A percentile compares a stretch with the other conserved stretches of the same genome.
Conservation (phyloP, 1,140 invertebrate species). For the Drosophila fuyamai region DNA sequence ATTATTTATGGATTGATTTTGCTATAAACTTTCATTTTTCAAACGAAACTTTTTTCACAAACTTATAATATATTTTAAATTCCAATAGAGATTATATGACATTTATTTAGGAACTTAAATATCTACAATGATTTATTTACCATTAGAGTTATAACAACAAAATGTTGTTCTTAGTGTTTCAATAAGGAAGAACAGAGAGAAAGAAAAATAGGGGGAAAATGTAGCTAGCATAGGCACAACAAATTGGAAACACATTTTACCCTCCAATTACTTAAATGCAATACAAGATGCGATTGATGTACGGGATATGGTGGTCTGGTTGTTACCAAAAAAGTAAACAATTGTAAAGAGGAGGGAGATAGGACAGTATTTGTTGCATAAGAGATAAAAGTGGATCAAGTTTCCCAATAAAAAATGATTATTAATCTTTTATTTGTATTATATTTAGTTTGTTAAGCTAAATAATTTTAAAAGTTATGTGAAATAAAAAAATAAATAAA, state of each 20-base stretch:
- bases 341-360: not conserved
- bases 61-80: too few species aligned
- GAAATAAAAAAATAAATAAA: too few species aligned
- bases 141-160: not conserved
- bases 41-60: too few species aligned
- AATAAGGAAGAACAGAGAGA: slow-evolving; percentile 25
- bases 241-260: slow-evolving; percentile 83
- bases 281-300: slow-evolving; percentile 55
- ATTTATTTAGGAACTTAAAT: too few species aligned
- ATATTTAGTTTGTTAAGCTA: not conserved
- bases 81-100: too few species aligned
- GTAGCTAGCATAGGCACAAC: slow-evolving; percentile 55
- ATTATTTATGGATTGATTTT: too few species aligned
- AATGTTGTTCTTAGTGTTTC: slow-evolving; percentile 6
- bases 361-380: not conserved
- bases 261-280: slow-evolving; percentile 80
- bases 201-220: slow-evolving; percentile 33
- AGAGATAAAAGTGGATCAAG: not conserved
- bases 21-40: too few species aligned
- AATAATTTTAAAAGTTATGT: too few species aligned
- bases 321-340: slow-evolving; percentile 15
- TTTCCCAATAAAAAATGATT: not conserved
- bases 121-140: too few species aligned
- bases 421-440: not conserved
- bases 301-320: not conserved